A percentile compares a stretch with the other conserved stretches of the same genome.
Evolutionary conservation across 1,140 invertebrate species (phyloP).

Genomic region (Danaus melanippus): DNA sequence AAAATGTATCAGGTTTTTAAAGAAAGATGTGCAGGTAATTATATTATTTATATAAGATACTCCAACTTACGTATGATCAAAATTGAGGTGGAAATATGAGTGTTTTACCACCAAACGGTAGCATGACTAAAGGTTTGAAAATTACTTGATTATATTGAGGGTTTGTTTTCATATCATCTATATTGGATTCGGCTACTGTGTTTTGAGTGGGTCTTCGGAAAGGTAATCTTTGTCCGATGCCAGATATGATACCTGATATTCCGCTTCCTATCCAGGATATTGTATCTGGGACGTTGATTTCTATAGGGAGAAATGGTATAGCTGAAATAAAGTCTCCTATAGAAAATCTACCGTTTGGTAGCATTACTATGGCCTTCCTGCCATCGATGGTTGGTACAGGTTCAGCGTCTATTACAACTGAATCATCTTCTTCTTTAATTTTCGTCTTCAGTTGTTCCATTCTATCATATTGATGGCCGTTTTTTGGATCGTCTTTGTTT

Average conservation of each 20-base stretch:
- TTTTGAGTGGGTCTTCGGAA: constrained; percentile 25
- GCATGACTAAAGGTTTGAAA: constrained; percentile 23
- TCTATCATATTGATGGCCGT: constrained; percentile 14
- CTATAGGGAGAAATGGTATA: constrained; percentile 64
- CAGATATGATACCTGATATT: constrained; percentile 45
- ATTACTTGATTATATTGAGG: constrained; percentile 12
- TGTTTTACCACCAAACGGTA: constrained; percentile 17
- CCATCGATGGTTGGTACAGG: constrained; percentile 17
- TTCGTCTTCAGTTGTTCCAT: constrained; percentile 13
- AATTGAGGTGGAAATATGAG: constrained; percentile 21
- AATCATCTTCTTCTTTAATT: constrained; percentile 37
- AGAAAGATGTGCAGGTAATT: no score
- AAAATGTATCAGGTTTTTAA: no score
- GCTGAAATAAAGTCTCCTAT: constrained; percentile 51
- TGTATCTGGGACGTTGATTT: constrained; percentile 67
- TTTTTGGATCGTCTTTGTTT: constrained; percentile 10
- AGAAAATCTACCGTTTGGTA: constrained; percentile 41
- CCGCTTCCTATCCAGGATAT: constrained; percentile 51
- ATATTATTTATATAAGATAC: no score
- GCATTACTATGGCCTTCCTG: constrained; percentile 32
- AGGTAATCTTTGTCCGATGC: constrained; percentile 41
- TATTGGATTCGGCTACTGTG: constrained; percentile 8
- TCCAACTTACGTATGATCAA: no score
- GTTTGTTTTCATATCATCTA: constrained; percentile 15
- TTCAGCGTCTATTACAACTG: constrained; percentile 43